A percentile compares a stretch with the other conserved stretches of the same genome.
Evolutionary conservation across 1,140 invertebrate genomes (phyloP).

Genomic region (Leptopilina boulardi): DNA sequence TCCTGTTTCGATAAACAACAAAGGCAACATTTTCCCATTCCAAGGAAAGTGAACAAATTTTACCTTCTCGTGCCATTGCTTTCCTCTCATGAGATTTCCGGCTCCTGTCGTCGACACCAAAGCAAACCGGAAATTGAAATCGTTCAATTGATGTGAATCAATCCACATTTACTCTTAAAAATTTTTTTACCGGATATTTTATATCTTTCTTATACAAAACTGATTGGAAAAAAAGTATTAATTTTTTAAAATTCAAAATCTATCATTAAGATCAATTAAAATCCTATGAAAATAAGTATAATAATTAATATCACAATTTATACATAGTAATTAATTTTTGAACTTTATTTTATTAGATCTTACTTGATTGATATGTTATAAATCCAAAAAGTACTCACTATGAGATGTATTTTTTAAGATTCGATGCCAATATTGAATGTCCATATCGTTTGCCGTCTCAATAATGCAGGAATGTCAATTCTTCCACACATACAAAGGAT

Average conservation of each 20-base stretch:
- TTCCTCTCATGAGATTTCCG: conserved; percentile 12
- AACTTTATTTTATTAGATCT: too few species aligned
- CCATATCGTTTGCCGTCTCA: background rate
- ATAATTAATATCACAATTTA: too few species aligned
- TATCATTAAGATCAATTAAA: too few species aligned
- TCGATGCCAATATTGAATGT: background rate
- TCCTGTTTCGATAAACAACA: background rate
- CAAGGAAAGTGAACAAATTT: background rate
- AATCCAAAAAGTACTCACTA: background rate
- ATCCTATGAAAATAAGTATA: too few species aligned
- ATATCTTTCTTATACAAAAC: background rate
- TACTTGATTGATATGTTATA: background rate
- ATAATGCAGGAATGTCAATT: conserved; percentile 5
- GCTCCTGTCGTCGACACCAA: background rate
- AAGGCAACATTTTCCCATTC: background rate
- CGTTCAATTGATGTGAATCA: background rate
- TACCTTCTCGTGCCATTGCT: background rate
- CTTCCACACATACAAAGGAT: conserved; percentile 3
- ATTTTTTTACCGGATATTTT: background rate
- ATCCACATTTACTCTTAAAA: background rate
- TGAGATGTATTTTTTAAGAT: background rate
- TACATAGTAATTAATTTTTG: too few species aligned
- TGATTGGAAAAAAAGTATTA: too few species aligned
- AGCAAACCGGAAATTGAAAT: conserved; percentile 10
- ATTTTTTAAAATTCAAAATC: too few species aligned